Evolutionary conservation across 1,140 invertebrate genomes (phyloP).

Genomic region (Oedothorax gibbosus): DNA sequence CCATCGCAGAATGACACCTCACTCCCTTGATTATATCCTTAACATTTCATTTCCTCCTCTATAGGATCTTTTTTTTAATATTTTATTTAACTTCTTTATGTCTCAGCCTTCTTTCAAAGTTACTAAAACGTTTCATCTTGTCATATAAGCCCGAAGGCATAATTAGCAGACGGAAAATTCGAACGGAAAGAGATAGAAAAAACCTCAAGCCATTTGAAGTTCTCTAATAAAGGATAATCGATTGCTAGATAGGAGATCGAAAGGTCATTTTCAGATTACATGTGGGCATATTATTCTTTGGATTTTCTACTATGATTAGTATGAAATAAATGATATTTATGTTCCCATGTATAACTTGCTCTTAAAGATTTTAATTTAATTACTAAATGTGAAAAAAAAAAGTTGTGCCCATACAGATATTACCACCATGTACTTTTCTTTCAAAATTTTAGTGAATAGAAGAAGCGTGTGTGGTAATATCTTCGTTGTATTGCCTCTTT

Average conservation of each 20-base stretch:
- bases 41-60: constrained; percentile 21
- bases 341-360: too few relatives aligned
- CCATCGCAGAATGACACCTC: not conserved
- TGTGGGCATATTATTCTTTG: not conserved
- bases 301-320: too few relatives aligned
- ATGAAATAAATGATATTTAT: too few relatives aligned
- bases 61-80: not conserved
- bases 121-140: constrained; percentile 39
- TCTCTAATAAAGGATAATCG: constrained; percentile 39
- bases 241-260: not conserved
- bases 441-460: too few relatives aligned
- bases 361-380: too few relatives aligned
- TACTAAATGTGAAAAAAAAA: too few relatives aligned
- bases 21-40: not conserved
- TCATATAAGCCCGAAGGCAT: constrained; percentile 18
- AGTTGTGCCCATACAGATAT: too few relatives aligned
- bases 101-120: not conserved
- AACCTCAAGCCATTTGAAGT: too few relatives aligned
- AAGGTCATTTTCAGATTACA: constrained; percentile 31
- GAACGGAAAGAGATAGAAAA: constrained; percentile 17
- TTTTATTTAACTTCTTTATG: not conserved
- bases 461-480: too few relatives aligned
- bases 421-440: too few relatives aligned
- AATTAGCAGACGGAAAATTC: constrained; percentile 47
- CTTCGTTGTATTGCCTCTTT: too few relatives aligned